These are phyloP conservation scores for Oplegnathus fasciatus DNA, from an alignment of 2,113 vertebrate species.

Conservation along the genomic window DNA sequence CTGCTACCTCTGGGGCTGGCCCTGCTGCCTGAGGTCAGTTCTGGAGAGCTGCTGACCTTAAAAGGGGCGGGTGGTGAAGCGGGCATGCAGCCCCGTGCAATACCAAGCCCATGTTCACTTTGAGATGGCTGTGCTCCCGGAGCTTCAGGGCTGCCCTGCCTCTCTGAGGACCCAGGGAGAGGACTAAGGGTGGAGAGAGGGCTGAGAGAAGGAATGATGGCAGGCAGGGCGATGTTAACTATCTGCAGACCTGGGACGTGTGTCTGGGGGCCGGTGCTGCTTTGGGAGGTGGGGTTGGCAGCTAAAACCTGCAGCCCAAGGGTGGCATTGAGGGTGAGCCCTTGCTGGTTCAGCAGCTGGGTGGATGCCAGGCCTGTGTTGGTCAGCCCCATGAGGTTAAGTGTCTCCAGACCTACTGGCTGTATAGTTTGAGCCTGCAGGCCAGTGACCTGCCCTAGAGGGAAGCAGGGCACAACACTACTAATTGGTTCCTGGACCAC, in stretches of 20 bases:
- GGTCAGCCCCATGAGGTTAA: conserved; percentile 91
- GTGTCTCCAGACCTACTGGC: conserved; percentile 86
- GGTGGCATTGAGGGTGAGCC: conserved; percentile 90
- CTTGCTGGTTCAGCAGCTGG: conserved; percentile 86
- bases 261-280: conserved; percentile 82
- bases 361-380: conserved; percentile 82
- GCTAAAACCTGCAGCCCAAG: conserved; percentile 94
- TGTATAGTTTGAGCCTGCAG: conserved; percentile 88
- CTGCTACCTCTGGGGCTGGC: conserved; percentile 12
- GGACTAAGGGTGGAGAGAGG: conserved; percentile 82
- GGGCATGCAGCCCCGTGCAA: conserved; percentile 30
- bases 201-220: conserved; percentile 90
- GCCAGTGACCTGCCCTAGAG: conserved; percentile 89
- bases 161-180: conserved; percentile 61
- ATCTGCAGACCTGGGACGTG: conserved; percentile 93
- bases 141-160: conserved; percentile 74
- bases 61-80: conserved; percentile 16
- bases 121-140: conserved; percentile 40
- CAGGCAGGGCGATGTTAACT: conserved; percentile 92
- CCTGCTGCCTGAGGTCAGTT: conserved; percentile 41
- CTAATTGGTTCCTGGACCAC: conserved; percentile 88
- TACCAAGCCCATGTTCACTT: conserved; percentile 39
- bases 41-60: conserved; percentile 58
- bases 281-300: conserved; percentile 84
- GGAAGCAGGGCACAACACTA: conserved; percentile 90